Evolutionary conservation across 2,888 invertebrate species (phyloP), one percentile per base, ranked within the genome.

Genomic region (Carpatolechia fugitivella): DNA sequence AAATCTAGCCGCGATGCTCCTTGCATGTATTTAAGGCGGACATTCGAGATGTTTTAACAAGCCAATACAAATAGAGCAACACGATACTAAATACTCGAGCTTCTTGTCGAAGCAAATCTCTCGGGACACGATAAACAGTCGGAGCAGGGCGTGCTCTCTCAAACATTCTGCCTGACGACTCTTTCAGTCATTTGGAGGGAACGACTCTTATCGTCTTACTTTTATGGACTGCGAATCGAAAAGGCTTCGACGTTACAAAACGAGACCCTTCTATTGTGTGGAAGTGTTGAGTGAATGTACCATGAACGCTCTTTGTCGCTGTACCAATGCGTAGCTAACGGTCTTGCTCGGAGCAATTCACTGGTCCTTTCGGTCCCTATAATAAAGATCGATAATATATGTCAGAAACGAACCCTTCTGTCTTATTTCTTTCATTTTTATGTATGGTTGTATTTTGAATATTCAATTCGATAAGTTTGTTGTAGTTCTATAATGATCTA

Each of bases 151-250:
- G 69, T 68, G 33, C 52, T 52, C 70, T 68, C 68, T 69, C 72
- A 69, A 78, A 74, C 76, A 76, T 80, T 80, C 63, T 76, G 71
- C 69, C 69, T 79, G 79, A 77, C 77, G 77, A 78, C 74, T 81
- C 69, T 74, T 78, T 73, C 74, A 82, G 79, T 83, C 82, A 83
- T 85, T 86, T 85, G 76, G 74, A 78, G 78, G 73, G 76, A 83
- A 82, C 74, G 82, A 76, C 79, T 82, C 82, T 85, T 85, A 85
- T 86, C 85, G 81, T 78, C 80, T 85, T 80, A 83, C 80, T 84
- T 85, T 85, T 84, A 85, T 84, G 76, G 79, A 81, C 78, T 83
- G 81, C 75, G 82, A 85, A 85, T 85, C 82, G 79, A 81, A 82
- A 78, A 82, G 79, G 78, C 79, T 81, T 79, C 78, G 71, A 71